Evolutionary conservation across 2,888 invertebrate genomes (phyloP), one percentile per base, ranked within the genome.

Genomic region (Folsomia manolachei): DNA sequence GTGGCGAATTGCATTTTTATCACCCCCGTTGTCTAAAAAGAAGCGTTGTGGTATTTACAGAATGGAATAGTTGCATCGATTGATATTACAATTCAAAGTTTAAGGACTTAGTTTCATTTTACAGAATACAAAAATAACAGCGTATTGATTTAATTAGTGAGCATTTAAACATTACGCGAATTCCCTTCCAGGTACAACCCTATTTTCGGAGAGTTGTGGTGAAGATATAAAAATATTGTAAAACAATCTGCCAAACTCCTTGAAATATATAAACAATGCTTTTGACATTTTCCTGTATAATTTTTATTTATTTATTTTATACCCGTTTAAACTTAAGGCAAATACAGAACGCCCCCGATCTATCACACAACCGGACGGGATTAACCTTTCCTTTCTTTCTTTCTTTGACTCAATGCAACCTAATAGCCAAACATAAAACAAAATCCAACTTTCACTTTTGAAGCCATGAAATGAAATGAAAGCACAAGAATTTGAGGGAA

Each of bases 1-100:
- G 63, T 63, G 63, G 63, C 63, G 63, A 63, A 21, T 4, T 56
- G 7, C 56, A 56, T 56, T 56, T 56, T 7, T 7, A 19, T 7
- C 56, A 7, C 19, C 7, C 18, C 7, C 56, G 7, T 56, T 56
- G 56, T 56, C n/a, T 7, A 51, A 51, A 11, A 18, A 51, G 51
- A 9, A 51, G 18, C n/a, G n/a, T n/a, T n/a, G n/a, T n/a, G n/a
- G n/a, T n/a, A n/a, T n/a, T n/a, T n/a, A n/a, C n/a, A n/a, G n/a
- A n/a, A n/a, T n/a, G n/a, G n/a, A n/a, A n/a, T n/a, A n/a, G n/a
- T n/a, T 51, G 18, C 18, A 51, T 51, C 9, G 18, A 51, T 51
- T 51, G 51, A 51, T 9, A 51, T 51, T 51, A 11, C 51, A 18
- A 11, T 51, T 51, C 51, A 51, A n/a, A n/a, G n/a, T n/a, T n/a